Percentiles rank a stretch among this genome's conserved stretches.
Conservation (phyloP, 2,888 invertebrate species). For the Microchrysa polita region DNA sequence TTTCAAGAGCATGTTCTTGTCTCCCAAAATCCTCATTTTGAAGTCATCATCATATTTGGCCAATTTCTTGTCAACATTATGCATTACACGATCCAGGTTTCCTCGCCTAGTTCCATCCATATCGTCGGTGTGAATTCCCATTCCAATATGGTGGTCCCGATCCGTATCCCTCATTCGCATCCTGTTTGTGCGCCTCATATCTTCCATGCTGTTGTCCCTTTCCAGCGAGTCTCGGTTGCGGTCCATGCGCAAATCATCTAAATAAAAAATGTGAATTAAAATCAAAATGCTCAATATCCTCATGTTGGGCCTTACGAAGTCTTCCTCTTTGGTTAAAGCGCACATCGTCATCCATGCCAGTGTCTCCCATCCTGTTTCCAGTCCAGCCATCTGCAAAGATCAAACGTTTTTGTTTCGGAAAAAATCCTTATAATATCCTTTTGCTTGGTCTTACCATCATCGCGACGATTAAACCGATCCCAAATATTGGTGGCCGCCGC, state of each 20-base stretch:
- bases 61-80: slow-evolving; percentile 38
- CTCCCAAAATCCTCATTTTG: slow-evolving; percentile 19
- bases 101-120: too few relatives aligned
- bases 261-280: background rate
- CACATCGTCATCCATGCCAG: slow-evolving; percentile 15
- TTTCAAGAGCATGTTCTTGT: slow-evolving; percentile 25
- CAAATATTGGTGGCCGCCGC: slow-evolving; percentile 57
- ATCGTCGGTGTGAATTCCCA: background rate
- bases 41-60: slow-evolving; percentile 32
- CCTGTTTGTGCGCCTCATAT: background rate
- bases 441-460: background rate
- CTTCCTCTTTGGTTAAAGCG: background rate
- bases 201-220: background rate
- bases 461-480: background rate
- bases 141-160: background rate
- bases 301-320: too few relatives aligned
- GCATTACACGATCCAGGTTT: background rate
- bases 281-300: background rate
- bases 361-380: slow-evolving; percentile 16
- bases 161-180: background rate
- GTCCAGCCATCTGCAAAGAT: background rate
- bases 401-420: background rate
- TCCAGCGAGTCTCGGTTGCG: background rate
- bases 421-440: background rate
- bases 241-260: background rate